Base-by-base conservation (phyloP, 2,113 vertebrate genomes). In the Cnemophilus loriae region DNA sequence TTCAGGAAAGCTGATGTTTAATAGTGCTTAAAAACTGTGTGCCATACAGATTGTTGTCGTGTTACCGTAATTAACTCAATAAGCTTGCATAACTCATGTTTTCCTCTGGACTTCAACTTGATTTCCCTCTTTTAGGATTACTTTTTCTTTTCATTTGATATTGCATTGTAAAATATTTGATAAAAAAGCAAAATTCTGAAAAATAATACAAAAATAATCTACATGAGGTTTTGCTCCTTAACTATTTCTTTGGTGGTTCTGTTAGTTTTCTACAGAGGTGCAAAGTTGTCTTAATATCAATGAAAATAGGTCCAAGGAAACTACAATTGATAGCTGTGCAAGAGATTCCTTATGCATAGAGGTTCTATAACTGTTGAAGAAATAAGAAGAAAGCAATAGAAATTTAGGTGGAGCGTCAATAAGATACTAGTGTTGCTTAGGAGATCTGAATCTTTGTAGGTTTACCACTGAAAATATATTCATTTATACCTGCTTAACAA, bases 1-100 rank as follows among this genome's bases (percentile, higher is more conserved):
- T 92, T 86, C 19, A 64, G 42, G 71, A 89, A 95, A 88, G 30
- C 60, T 75, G 47, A 50, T 39, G 20, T 95, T 90, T 84, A 96
- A 41, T 68, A 84, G 53, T 50, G 28, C 65, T 68, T 94, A 64
- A 78, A 93, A 90, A 22, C 61, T 50, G 8, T 74, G 41, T 47
- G 30, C 60, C 12, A 2, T 78, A 33, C 56, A 75, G 37, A 33
- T 64, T 49, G 79, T 2, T 4, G 12, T 47, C 83, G 30, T 70
- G 23, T 84, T 87, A 53, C 68, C 27, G 6, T 67, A 37, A 93
- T 74, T 90, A 86, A 80, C 55, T 88, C 3, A 0, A 1, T 84
- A 76, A 55, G 39, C 77, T 91, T 94, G 53, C 41, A 37, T 92
- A 84, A 71, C 32, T 83, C 20, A 17, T 74, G 12, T 94, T 96